Evolutionary conservation across 2,888 invertebrate genomes (phyloP).

Genomic region (Leptopilina myrica): DNA sequence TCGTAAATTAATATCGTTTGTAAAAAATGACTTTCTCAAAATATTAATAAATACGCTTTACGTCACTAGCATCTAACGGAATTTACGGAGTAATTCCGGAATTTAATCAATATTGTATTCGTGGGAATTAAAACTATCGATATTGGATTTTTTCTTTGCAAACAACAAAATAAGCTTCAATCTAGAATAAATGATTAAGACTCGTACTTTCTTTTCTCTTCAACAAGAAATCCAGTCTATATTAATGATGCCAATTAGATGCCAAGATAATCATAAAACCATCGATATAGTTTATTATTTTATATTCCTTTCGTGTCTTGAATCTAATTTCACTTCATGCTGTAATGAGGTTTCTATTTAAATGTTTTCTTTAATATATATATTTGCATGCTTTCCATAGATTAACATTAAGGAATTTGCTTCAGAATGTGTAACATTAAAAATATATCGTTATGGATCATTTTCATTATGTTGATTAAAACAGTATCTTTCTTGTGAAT

Average conservation of each 20-base stretch:
- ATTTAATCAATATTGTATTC: constrained; percentile 7
- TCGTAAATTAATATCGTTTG: neutral
- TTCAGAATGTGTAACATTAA: too few species aligned
- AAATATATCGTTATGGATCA: too few species aligned
- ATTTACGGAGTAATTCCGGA: too few species aligned
- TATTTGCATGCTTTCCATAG: too few species aligned
- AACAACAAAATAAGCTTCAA: neutral
- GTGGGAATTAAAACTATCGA: constrained; percentile 5
- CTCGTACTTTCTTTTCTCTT: neutral
- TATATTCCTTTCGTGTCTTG: constrained; percentile 4
- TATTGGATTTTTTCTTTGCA: neutral
- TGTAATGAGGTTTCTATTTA: neutral
- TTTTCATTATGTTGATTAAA: too few species aligned
- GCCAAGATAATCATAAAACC: constrained; percentile 8
- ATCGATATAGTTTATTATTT: neutral
- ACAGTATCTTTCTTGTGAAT: too few species aligned
- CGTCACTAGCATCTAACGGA: neutral
- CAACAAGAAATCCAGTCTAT: neutral
- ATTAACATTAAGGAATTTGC: too few species aligned
- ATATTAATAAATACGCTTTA: constrained; percentile 1
- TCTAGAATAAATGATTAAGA: neutral
- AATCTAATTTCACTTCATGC: constrained; percentile 1
- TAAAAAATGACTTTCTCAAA: neutral
- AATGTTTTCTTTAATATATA: too few species aligned
- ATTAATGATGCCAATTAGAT: constrained; percentile 11